Conservation (phyloP, 2,113 vertebrate species). For the Pelecanus crispus region DNA sequence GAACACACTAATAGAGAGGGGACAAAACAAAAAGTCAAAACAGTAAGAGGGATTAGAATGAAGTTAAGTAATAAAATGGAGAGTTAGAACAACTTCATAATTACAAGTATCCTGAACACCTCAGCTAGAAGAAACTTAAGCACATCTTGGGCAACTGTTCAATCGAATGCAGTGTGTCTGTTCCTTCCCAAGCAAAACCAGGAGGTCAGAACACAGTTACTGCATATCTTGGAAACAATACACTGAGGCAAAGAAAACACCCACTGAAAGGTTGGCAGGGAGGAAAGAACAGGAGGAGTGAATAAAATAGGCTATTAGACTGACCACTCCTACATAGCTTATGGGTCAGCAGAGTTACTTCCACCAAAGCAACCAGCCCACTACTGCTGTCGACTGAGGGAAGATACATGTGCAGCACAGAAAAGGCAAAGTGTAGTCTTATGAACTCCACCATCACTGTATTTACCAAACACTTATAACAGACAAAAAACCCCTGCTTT, state of each 20-base stretch:
- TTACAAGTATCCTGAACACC: background rate
- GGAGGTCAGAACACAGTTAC: background rate
- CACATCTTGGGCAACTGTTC: background rate
- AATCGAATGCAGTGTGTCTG: background rate
- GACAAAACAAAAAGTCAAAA: background rate
- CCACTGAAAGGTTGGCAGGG: background rate
- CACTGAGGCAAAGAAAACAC: background rate
- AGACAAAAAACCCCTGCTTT: background rate
- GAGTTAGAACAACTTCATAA: background rate
- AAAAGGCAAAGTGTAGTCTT: background rate
- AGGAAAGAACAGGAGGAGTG: background rate
- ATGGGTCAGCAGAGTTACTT: background rate
- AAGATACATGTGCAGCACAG: background rate
- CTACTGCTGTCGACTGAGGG: rapidly evolving
- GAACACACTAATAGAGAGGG: background rate
- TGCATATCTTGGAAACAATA: background rate
- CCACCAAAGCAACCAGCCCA: background rate
- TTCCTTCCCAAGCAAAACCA: background rate
- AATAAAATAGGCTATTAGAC: background rate
- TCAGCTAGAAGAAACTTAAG: background rate
- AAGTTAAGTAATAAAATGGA: background rate
- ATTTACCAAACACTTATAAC: background rate
- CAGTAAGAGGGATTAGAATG: background rate
- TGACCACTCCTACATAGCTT: background rate
- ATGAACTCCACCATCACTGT: background rate